Conservation (phyloP, 2,888 invertebrate species). For the Auanema sp. region DNA sequence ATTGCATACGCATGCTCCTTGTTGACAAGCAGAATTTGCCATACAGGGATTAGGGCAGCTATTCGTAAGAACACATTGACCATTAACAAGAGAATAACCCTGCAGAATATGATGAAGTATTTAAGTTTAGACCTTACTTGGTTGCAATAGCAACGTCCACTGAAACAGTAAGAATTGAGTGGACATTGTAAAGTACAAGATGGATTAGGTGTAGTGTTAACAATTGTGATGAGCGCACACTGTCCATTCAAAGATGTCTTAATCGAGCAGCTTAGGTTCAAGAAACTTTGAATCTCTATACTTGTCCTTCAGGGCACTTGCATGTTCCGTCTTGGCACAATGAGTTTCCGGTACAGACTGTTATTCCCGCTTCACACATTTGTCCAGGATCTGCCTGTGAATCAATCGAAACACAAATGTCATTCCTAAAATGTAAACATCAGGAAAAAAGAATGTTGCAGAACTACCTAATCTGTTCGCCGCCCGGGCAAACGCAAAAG, state of each 20-base stretch:
- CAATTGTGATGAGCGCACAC: slow-evolving; percentile 45
- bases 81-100: slow-evolving; percentile 19
- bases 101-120: no score
- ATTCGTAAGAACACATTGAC: slow-evolving; percentile 13
- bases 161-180: slow-evolving; percentile 22
- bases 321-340: slow-evolving; percentile 54
- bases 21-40: slow-evolving; percentile 9
- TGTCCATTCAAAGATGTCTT: slow-evolving; percentile 53
- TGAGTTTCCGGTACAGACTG: slow-evolving; percentile 59
- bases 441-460: neutral
- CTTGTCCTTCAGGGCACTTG: slow-evolving; percentile 39
- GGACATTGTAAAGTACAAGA: slow-evolving; percentile 18
- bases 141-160: slow-evolving; percentile 30
- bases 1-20: slow-evolving; percentile 13
- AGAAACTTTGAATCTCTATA: slow-evolving; percentile 7
- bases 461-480: slow-evolving; percentile 51
- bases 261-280: slow-evolving; percentile 6
- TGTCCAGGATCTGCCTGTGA: slow-evolving; percentile 54
- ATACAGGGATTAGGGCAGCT: slow-evolving; percentile 1
- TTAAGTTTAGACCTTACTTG: no score
- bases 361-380: slow-evolving; percentile 48
- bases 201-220: slow-evolving; percentile 12
- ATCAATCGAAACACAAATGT: slow-evolving; percentile 33
- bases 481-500: slow-evolving; percentile 60
- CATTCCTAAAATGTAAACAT: slow-evolving; percentile 25